phyloP scores from a whole-genome alignment of 2,888 invertebrate genomes.

The Aelia acuminata region DNA sequence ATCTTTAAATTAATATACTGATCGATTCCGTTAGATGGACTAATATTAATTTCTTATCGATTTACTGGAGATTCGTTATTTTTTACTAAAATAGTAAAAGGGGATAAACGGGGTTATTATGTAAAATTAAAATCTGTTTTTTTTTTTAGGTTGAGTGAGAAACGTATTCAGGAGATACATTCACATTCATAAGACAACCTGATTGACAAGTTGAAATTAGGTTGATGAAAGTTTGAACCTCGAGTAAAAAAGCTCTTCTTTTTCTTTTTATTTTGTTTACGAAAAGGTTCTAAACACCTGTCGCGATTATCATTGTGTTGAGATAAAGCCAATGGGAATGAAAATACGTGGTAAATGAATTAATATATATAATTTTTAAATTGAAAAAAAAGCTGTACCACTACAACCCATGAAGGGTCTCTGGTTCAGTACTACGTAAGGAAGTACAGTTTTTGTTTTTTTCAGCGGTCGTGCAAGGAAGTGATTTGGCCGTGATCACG shows the following conservation, averaged over 20 bases:
- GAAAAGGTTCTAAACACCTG: not conserved
- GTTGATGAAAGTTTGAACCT: not conserved
- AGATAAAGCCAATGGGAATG: not conserved
- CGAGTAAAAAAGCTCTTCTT: not conserved
- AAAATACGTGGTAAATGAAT: not conserved
- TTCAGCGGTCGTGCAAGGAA: no score
- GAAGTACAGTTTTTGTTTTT: no score
- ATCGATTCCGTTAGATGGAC: not conserved
- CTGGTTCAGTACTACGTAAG: no score
- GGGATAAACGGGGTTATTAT: no score
- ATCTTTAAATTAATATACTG: no score
- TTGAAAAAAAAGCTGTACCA: no score
- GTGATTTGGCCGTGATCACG: no score
- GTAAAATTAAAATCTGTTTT: no score
- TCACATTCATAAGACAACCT: not conserved
- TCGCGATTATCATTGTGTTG: not conserved
- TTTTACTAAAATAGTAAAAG: not conserved
- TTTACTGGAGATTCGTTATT: not conserved
- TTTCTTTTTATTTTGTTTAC: not conserved
- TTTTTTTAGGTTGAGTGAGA: constrained; percentile 2
- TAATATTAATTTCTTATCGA: not conserved
- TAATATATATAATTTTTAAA: no score
- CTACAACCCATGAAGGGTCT: no score
- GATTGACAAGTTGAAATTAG: constrained; percentile 10
- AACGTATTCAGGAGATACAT: not conserved